Base-by-base conservation (phyloP, 2,888 invertebrate species). In the Liodrosophila aerea region DNA sequence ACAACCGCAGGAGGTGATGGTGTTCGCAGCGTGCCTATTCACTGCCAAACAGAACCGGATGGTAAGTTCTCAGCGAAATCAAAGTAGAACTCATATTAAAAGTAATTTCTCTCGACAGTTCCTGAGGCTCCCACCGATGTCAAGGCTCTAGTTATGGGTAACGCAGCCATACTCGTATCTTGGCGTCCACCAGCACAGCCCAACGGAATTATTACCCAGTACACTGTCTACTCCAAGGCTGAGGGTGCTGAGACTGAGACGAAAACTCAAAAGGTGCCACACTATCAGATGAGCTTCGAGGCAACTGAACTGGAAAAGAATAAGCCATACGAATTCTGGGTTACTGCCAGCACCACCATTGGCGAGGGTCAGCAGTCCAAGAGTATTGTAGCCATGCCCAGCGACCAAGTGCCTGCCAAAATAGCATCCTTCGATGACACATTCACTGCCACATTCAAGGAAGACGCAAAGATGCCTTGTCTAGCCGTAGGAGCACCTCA, bases 1-100 rank as follows among this genome's bases (percentile, higher is more conserved):
- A 98, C 95, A 85, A 98, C 98, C 5, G 95, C 97, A 54, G 98
- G 97, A 69, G 98, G 98, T 8, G 98, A 98, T 89, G 98, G 98
- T 64, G 97, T 97, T 40, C 93, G 96, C 74, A 90, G 90, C 74
- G 80, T 85, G n/a, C 78, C 90, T 58, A 96, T 98, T 76, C 96
- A 96, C 90, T 97, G 98, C 89, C 95, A 95, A 91, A 98, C 98
- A 45, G 96, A 97, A 92, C 97, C 98, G 91, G 98, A 98, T 90
- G 96, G 97, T 97, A 90, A 90, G 88, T 69, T 5, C 0, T 0
- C 5, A 7, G 4, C 0, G 2, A 2, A 3, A 1, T 1, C 0
- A 0, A 7, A 7, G 0, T 7, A 9, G 5, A 5, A 7, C 12
- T 8, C 0, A 7, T 11, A 27, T 1, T 1, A 33, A 7, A 4